Percentiles rank a stretch among this genome's conserved stretches.
These are phyloP conservation scores for Frieseomelitta varia DNA, from an alignment of 1,140 invertebrate species.

Conservation along the genomic window DNA sequence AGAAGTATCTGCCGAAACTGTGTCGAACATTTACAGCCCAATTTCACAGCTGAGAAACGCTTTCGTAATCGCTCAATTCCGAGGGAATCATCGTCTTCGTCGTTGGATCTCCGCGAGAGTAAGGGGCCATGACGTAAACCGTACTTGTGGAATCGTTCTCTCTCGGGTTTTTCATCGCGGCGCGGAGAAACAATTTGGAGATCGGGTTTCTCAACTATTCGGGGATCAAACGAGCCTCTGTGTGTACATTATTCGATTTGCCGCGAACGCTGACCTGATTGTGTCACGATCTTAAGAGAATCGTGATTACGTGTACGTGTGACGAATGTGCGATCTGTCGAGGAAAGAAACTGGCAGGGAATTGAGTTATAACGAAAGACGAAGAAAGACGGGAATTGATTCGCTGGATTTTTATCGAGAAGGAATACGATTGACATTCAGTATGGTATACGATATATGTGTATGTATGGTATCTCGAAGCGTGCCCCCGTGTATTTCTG, in stretches of 20 bases:
- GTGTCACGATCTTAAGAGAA: background rate
- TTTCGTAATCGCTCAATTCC: background rate
- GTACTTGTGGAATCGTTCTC: background rate
- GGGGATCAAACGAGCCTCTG: background rate
- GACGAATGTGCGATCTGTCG: background rate
- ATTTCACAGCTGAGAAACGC: background rate
- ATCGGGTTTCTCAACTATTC: conserved; percentile 7
- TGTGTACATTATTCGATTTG: too few species aligned
- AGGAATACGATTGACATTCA: conserved; percentile 4
- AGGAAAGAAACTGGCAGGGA: background rate
- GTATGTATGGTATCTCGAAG: too few species aligned
- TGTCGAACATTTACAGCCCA: background rate
- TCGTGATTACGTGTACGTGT: background rate
- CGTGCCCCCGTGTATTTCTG: conserved; percentile 46
- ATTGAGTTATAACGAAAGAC: background rate
- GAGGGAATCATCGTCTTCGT: background rate
- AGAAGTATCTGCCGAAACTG: background rate
- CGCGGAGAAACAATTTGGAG: background rate
- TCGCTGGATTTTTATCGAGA: background rate
- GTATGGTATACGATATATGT: background rate
- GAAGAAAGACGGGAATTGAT: background rate
- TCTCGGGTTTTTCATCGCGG: background rate
- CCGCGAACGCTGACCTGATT: background rate
- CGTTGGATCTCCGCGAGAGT: background rate
- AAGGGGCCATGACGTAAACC: background rate